Percentiles rank a stretch among this genome's conserved stretches.
These are phyloP conservation scores for Drosophila pullipes DNA, from an alignment of 2,888 invertebrate genomes.

Conservation along the genomic window DNA sequence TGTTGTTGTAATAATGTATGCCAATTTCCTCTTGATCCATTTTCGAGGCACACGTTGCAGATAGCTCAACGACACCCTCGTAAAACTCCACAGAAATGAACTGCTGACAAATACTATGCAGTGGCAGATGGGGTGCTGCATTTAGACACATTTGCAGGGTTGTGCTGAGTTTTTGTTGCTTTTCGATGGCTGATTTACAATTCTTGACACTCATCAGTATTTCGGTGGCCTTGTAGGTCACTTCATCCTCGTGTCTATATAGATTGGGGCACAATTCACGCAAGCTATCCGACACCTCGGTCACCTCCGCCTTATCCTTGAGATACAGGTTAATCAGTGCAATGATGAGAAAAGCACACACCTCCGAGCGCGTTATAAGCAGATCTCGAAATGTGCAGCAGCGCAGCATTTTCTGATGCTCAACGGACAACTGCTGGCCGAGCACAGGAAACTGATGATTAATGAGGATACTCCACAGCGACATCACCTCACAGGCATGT, in stretches of 20 bases:
- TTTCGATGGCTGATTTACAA: conserved; percentile 90
- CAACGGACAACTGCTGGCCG: conserved; percentile 89
- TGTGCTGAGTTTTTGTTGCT: conserved; percentile 91
- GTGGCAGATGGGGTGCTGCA: conserved; percentile 94
- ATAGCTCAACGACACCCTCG: conserved; percentile 95
- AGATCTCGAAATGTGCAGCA: conserved; percentile 87
- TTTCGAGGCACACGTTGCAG: conserved; percentile 93
- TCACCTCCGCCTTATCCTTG: conserved; percentile 97
- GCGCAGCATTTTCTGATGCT: conserved; percentile 88
- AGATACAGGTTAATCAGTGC: conserved; percentile 96
- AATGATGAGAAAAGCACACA: conserved; percentile 91
- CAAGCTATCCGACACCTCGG: conserved; percentile 94
- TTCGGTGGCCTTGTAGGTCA: conserved; percentile 97
- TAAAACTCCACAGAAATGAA: conserved; percentile 93
- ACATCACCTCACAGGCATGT: conserved; percentile 94
- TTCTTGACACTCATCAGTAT: conserved; percentile 93
- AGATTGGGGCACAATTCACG: conserved; percentile 96
- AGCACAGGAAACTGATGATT: conserved; percentile 96
- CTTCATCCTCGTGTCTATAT: conserved; percentile 97
- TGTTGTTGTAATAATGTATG: conserved; percentile 93
- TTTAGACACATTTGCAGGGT: conserved; percentile 95
- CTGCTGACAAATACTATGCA: conserved; percentile 93
- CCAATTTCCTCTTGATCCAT: conserved; percentile 96
- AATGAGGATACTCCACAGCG: conserved; percentile 96
- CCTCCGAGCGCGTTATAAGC: conserved; percentile 87